Evolutionary conservation across 1,140 invertebrate genomes (phyloP).

Genomic region (Tetranychus urticae): DNA sequence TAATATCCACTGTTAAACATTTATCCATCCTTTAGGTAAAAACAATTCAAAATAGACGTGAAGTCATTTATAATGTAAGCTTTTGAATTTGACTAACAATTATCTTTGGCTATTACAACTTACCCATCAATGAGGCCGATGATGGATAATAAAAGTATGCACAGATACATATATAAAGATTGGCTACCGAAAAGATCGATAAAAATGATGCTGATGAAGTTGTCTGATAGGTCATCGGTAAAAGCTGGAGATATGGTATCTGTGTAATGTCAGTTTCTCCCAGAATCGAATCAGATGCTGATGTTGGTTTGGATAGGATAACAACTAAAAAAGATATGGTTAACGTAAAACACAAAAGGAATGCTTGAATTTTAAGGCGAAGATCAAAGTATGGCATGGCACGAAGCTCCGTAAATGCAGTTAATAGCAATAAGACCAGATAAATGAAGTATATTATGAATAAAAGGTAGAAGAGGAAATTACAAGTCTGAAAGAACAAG

Average conservation of each 20-base stretch:
- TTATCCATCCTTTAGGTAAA: no score
- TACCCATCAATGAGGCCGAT: conserved; percentile 1
- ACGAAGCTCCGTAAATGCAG: conserved; percentile 73
- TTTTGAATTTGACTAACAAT: neutral
- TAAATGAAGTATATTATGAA: conserved; percentile 62
- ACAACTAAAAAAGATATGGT: conserved; percentile 43
- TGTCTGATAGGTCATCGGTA: conserved; percentile 7
- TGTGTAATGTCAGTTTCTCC: neutral
- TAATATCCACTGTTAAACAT: no score
- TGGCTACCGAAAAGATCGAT: conserved; percentile 6
- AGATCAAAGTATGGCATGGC: conserved; percentile 93
- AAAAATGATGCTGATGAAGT: conserved; percentile 8
- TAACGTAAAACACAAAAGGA: conserved; percentile 57
- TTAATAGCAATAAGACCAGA: conserved; percentile 51
- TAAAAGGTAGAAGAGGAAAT: conserved; percentile 66
- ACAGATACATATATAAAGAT: conserved; percentile 7
- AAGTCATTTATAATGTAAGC: no score
- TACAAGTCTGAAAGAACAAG: conserved; percentile 21
- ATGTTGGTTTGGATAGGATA: neutral
- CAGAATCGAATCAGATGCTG: neutral
- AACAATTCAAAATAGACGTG: no score
- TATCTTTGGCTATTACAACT: conserved; percentile 3
- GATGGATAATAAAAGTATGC: conserved; percentile 9
- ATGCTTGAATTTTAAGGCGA: conserved; percentile 65
- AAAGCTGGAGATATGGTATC: conserved; percentile 7